Evolutionary conservation across 2,113 vertebrate species (phyloP), one percentile per base, ranked within the genome.

Genomic region (Gambusia holbrooki): DNA sequence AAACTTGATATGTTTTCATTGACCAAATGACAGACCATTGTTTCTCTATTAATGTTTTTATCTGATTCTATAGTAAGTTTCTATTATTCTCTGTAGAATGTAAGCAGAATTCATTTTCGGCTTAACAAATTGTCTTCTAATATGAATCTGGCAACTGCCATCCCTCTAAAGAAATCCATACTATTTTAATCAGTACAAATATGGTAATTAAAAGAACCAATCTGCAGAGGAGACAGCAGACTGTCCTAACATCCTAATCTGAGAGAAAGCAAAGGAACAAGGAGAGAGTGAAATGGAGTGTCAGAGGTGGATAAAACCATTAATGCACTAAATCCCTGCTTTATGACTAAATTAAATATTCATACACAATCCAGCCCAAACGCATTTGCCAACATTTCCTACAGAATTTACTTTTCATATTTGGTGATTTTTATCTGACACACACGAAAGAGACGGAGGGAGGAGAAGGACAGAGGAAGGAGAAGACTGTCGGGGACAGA

Each of bases 341-440:
- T 91, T 93, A 93, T 92, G 75, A 92, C 84, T 71, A 87, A 92
- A 93, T 94, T 90, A 94, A 94, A 93, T 94, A 94, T 94, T 94
- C 88, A 94, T 94, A 89, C 89, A 87, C 80, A 92, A 87, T 92
- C 88, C 85, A 88, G 76, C 93, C 84, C 86, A 92, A 94, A 90
- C 83, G 85, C 88, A 93, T 93, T 93, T 92, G 86, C 80, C 88
- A 94, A 92, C 89, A 92, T 93, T 93, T 94, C 85, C 88, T 87
- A 83, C 87, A 89, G 81, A 94, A 93, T 94, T 94, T 93, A 93
- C 87, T 92, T 90, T 92, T 92, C 80, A 88, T 94, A 94, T 94
- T 94, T 94, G 85, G 90, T 79, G 91, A 93, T 92, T 76, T 90
- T 92, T 93, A 93, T 94, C 85, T 86, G 63, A 72, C 60, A 62